Evolutionary conservation across 2,888 invertebrate species (phyloP).

Genomic region (Brassicogethes aeneus): DNA sequence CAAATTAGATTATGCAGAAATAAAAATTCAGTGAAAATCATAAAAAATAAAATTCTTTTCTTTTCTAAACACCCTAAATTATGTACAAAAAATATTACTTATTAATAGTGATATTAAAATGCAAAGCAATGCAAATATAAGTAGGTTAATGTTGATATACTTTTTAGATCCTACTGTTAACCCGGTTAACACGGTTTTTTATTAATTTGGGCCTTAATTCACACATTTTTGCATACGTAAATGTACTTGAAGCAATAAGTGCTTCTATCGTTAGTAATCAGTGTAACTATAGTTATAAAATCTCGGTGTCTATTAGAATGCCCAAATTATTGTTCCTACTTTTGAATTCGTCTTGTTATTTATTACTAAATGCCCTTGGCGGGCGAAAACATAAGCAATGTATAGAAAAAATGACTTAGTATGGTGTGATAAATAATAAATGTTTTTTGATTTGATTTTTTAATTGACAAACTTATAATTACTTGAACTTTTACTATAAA

Average conservation of each 20-base stretch:
- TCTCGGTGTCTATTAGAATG: slow-evolving; percentile 7
- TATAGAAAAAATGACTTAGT: slow-evolving; percentile 36
- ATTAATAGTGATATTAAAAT: slow-evolving; percentile 7
- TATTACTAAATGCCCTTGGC: slow-evolving; percentile 18
- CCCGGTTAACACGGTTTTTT: slow-evolving; percentile 31
- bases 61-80: too few species aligned
- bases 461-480: slow-evolving; percentile 2
- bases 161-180: slow-evolving; percentile 22
- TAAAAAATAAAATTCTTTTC: too few species aligned
- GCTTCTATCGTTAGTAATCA: not conserved
- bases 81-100: slow-evolving; percentile 2
- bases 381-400: slow-evolving; percentile 35
- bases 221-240: not conserved
- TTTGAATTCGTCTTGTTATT: slow-evolving; percentile 29
- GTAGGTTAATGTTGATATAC: slow-evolving; percentile 8
- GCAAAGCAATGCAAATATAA: slow-evolving; percentile 15
- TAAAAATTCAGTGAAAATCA: too few species aligned
- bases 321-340: slow-evolving; percentile 30
- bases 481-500: too few species aligned
- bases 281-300: not conserved
- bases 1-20: too few species aligned
- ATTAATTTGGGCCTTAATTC: slow-evolving; percentile 2
- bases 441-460: slow-evolving; percentile 12
- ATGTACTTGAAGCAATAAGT: not conserved
- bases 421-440: slow-evolving; percentile 34